Evolutionary conservation across 2,888 invertebrate genomes (phyloP).

Genomic region (Galerucella pusilla): DNA sequence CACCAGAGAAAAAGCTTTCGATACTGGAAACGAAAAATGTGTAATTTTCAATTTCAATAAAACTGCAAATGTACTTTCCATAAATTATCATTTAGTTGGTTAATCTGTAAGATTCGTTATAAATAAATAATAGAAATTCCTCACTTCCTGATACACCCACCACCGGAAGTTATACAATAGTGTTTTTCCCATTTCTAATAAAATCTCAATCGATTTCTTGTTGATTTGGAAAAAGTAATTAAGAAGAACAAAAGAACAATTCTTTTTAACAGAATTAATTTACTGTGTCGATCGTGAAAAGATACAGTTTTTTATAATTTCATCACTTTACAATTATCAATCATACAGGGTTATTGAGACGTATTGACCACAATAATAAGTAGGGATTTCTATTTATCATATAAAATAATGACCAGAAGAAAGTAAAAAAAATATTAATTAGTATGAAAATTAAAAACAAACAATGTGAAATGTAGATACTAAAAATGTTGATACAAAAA

Average conservation of each 20-base stretch:
- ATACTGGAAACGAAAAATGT: too few relatives aligned
- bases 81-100: too few relatives aligned
- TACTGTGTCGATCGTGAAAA: background rate
- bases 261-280: background rate
- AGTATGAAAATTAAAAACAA: too few relatives aligned
- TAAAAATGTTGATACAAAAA: too few relatives aligned
- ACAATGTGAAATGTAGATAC: too few relatives aligned
- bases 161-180: background rate
- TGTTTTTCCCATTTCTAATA: background rate
- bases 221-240: background rate
- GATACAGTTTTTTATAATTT: background rate
- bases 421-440: too few relatives aligned
- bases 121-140: background rate
- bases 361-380: background rate
- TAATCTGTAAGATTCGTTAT: background rate
- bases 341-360: background rate
- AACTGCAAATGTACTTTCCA: too few relatives aligned
- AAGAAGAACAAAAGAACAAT: conserved; percentile 2
- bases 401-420: too few relatives aligned
- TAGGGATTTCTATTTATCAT: background rate
- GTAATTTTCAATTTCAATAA: too few relatives aligned
- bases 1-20: too few relatives aligned
- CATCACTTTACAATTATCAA: background rate
- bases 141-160: background rate
- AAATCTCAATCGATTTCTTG: background rate